Base-by-base conservation (phyloP, 1,140 invertebrate genomes). In the Drosophila subobscura region DNA sequence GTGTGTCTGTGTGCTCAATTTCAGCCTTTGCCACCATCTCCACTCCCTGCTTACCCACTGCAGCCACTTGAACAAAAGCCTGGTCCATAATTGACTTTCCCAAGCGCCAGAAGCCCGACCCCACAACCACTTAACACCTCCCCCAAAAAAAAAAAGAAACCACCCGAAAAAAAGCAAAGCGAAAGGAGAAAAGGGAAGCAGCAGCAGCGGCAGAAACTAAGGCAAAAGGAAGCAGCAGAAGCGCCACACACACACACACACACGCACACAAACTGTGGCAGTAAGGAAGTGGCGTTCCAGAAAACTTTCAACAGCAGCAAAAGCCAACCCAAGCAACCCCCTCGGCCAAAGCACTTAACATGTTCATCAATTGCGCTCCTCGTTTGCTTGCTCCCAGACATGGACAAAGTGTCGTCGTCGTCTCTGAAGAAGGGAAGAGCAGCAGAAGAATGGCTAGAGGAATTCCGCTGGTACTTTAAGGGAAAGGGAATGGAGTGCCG, bases 71-170 rank as follows among this genome's bases (percentile, higher is more conserved):
- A 85, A 85, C 81, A 85, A 85, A 85, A 77, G 67, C 77, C 50
- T 61, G n/a, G 71, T 56, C 67, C 80, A 81, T 81, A 85, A 85
- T 85, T 85, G 80, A 85, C 80, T 85, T 86, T 75, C 71, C 55
- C 68, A 75, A 57, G 50, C 50, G 37, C 37, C 23, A 33, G 59
- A 23, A 46, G 16, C 29, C 27, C 14, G 12, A 33, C 1, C 29
- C 71, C 53, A 72, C 75, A 71, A 83, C 46, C 59, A 51, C 44
- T 59, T 57, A 44, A 59, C 51, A 47, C 52, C 54, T 61, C 57
- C 60, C 51, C 47, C 29, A 42, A 25, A 40, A 33, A 45, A 20
- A 20, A 20, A 20, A 20, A 20, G 16, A 20, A 61, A 42, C 53
- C 74, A 65, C 54, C 55, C 54, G 33, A 67, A 25, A 54, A 47